Conservation (phyloP, 2,888 invertebrate genomes). For the Troides oblongomaculatus region DNA sequence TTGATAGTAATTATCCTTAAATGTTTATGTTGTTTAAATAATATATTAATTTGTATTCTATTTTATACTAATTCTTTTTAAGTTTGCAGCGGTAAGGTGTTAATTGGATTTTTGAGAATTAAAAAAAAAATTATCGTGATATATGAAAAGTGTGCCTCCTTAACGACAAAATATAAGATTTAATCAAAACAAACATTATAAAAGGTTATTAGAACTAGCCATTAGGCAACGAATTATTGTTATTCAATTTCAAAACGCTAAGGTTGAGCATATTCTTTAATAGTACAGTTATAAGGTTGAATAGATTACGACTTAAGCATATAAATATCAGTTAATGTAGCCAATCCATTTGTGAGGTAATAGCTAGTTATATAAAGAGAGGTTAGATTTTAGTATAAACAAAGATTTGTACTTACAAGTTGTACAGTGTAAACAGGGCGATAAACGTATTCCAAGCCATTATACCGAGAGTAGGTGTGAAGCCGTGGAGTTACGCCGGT, state of each 20-base stretch:
- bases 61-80: no score
- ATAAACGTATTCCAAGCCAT: slow-evolving; percentile 54
- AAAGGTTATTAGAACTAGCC: no score
- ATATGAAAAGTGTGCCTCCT: no score
- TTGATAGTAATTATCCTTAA: no score
- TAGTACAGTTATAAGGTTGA: not conserved
- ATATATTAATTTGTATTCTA: no score
- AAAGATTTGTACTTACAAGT: slow-evolving; percentile 58
- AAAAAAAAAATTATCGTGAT: no score
- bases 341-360: slow-evolving; percentile 6
- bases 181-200: no score
- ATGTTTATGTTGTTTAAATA: no score
- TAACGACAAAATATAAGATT: no score
- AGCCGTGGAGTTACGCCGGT: slow-evolving; percentile 43
- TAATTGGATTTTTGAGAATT: no score
- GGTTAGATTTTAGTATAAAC: slow-evolving; percentile 36
- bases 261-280: not conserved
- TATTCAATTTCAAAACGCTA: not conserved
- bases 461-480: slow-evolving; percentile 48
- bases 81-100: no score
- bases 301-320: no score
- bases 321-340: not conserved
- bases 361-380: slow-evolving; percentile 21
- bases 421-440: slow-evolving; percentile 56
- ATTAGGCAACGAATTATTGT: not conserved